A percentile compares a stretch with the other conserved stretches of the same genome.
These are phyloP conservation scores for Noctua janthe DNA, from an alignment of 2,888 invertebrate species.

Conservation along the genomic window DNA sequence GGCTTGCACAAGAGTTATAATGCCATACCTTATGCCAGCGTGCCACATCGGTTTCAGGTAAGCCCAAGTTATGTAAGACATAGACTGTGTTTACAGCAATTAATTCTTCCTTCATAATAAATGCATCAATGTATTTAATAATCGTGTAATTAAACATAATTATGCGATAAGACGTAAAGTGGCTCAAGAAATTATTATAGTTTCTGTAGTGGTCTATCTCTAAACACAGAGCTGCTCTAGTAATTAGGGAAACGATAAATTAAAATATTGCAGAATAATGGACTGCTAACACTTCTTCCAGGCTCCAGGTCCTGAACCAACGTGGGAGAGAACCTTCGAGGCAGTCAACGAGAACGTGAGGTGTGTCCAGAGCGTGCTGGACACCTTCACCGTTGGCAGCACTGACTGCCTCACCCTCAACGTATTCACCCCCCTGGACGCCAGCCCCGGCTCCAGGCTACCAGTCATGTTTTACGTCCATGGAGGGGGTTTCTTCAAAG, in stretches of 20 bases:
- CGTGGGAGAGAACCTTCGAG: constrained; percentile 80
- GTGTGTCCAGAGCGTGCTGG: constrained; percentile 76
- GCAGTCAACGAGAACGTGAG: constrained; percentile 79
- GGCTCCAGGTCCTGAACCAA: constrained; percentile 82
- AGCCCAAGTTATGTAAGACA: constrained; percentile 8
- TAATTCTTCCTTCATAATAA: neutral
- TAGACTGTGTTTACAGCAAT: neutral
- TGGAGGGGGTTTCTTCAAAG: constrained; percentile 83
- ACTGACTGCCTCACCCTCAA: constrained; percentile 81
- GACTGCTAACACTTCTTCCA: constrained; percentile 53
- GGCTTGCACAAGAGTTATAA: constrained; percentile 77
- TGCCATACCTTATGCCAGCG: constrained; percentile 81
- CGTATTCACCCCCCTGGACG: constrained; percentile 78
- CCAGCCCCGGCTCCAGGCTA: constrained; percentile 62
- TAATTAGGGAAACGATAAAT: neutral
- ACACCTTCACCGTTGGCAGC: constrained; percentile 69
- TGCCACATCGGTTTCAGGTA: constrained; percentile 79
- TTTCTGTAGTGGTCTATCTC: neutral
- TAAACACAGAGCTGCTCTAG: neutral
- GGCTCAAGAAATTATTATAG: neutral
- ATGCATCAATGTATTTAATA: neutral
- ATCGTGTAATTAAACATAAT: neutral
- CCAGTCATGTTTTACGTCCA: constrained; percentile 86
- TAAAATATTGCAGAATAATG: neutral
- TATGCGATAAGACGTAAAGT: neutral